phyloP scores from a whole-genome alignment of 2,797 vertebrate species.

The Ptychobarbus kaznakovi region DNA sequence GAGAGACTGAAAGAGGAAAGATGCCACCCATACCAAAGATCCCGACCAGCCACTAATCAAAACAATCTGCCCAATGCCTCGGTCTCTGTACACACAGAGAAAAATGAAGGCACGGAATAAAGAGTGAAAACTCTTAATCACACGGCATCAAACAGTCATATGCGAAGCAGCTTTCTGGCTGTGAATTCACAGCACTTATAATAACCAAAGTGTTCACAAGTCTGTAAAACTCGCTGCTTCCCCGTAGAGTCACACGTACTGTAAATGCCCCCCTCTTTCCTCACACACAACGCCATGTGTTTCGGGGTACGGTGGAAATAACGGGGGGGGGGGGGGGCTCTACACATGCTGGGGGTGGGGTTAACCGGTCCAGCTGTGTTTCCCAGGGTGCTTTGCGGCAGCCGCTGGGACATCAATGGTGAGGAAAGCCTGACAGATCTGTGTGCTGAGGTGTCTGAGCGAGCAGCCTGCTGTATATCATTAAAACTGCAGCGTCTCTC shows the following conservation, averaged over 20 bases:
- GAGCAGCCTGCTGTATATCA: conserved; percentile 68
- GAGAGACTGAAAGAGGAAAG: conserved; percentile 6
- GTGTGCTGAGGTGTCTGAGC: conserved; percentile 65
- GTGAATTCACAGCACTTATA: conserved; percentile 33
- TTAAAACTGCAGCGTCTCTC: conserved; percentile 62
- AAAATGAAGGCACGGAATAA: conserved; percentile 1
- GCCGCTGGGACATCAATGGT: conserved; percentile 63
- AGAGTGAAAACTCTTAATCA: conserved; percentile 19
- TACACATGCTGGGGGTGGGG: conserved; percentile 44
- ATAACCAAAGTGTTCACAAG: conserved; percentile 40
- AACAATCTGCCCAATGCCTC: conserved; percentile 46
- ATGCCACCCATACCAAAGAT: conserved; percentile 51
- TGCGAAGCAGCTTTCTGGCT: conserved; percentile 42
- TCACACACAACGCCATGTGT: conserved; percentile 19
- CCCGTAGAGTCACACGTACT: conserved; percentile 35
- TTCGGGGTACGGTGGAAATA: conserved; percentile 14
- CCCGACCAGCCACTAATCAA: conserved; percentile 52
- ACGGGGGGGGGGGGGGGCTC: conserved; percentile 18
- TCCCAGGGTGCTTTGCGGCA: conserved; percentile 65
- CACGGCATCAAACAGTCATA: conserved; percentile 48
- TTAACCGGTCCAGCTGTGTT: conserved; percentile 61
- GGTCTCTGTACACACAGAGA: background rate
- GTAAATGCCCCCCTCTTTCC: conserved; percentile 34
- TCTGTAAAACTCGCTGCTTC: conserved; percentile 41
- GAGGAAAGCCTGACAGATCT: conserved; percentile 66